A percentile compares a stretch with the other conserved stretches of the same genome.
Evolutionary conservation across 2,888 invertebrate genomes (phyloP).

Genomic region (Drosophila vallismaia): DNA sequence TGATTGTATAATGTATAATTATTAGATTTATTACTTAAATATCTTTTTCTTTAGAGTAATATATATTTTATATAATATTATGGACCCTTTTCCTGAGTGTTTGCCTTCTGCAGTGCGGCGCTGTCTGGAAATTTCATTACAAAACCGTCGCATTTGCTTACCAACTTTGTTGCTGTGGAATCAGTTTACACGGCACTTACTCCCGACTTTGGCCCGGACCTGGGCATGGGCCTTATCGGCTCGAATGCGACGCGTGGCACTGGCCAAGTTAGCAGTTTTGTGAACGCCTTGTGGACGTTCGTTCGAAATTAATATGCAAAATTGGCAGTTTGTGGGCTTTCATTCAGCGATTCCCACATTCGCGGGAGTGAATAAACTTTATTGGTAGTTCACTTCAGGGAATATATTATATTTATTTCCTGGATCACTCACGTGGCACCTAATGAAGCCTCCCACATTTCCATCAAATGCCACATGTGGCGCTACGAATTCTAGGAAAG

Average conservation of each 20-base stretch:
- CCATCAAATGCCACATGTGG: conserved; percentile 33
- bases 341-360: conserved; percentile 38
- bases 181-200: conserved; percentile 37
- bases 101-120: conserved; percentile 23
- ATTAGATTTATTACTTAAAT: too few species aligned
- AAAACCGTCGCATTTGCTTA: conserved; percentile 35
- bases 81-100: conserved; percentile 8
- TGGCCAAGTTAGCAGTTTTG: conserved; percentile 36
- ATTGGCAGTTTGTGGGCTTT: conserved; percentile 14
- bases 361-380: not conserved
- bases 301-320: conserved; percentile 11
- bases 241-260: conserved; percentile 62
- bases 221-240: conserved; percentile 24
- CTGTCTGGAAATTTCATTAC: conserved; percentile 22
- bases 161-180: conserved; percentile 27
- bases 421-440: conserved; percentile 27
- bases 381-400: not conserved
- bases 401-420: conserved; percentile 12
- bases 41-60: too few species aligned
- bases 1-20: too few species aligned
- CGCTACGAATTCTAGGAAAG: conserved; percentile 17
- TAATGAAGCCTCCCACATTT: not conserved
- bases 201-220: conserved; percentile 31
- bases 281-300: conserved; percentile 8
- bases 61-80: too few species aligned